Evolutionary conservation across 2,888 invertebrate genomes (phyloP), one percentile per base, ranked within the genome.

Genomic region (Sesia bembeciformis): DNA sequence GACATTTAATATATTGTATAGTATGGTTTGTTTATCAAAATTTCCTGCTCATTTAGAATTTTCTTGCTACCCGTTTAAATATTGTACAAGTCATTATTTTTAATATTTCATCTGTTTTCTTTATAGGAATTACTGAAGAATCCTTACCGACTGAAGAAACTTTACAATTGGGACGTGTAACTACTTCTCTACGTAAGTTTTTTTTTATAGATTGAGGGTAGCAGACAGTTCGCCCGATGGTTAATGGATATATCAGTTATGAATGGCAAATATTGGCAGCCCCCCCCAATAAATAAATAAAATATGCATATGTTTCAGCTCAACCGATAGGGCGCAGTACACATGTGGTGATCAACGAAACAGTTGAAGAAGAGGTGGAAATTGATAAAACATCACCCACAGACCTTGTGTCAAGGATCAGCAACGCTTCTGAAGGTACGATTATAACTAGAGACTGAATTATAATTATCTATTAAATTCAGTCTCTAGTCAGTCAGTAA

Each of bases 301-400:
- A 23, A 23, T 23, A 5, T 43, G 6, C 5, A 39, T 52, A n/a
- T 42, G 23, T 57, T 54, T 5, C 66, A 83, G 87, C 85, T 39
- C 86, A 84, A 62, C 88, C 88, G 0, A 67, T 88, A 57, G 89
- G 78, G 0, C 77, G 88, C 51, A 89, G 88, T 58, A 89, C 88
- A 0, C 87, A 88, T 55, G 80, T 86, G 0, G 81, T 87, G 0
- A 71, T 88, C 54, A 81, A 88, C 57, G 88, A 87, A 58, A 88
- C 88, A 0, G 80, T 89, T 0, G 76, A 81, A 57, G 87, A 88
- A 51, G 85, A 84, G 53, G 63, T 68, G 0, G 86, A 88, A 60
- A 87, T 88, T 4, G 87, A 88, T 46, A 87, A 87, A 56, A 77
- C 80, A 0, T 86, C 87, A 3, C 87, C 87, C 3, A 61, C 69